phyloP scores from a whole-genome alignment of 1,140 invertebrate genomes.

The Cryptotermes secundus region DNA sequence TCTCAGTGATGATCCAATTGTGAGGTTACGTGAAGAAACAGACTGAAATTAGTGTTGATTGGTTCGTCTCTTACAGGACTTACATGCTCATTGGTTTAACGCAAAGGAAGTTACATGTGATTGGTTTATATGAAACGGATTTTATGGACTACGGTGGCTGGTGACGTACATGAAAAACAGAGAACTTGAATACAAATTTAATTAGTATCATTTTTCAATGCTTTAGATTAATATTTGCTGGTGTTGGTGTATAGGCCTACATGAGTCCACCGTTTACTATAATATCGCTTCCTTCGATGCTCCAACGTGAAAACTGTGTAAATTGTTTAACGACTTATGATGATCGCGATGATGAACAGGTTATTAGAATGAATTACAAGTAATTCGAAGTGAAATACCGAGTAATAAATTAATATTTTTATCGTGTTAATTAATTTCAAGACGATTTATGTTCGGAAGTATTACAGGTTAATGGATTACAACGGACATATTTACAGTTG shows the following conservation, averaged over 20 bases:
- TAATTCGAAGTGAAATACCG: not conserved
- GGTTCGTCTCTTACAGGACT: not conserved
- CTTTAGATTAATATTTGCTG: not conserved
- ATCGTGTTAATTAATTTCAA: not conserved
- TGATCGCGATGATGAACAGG: not conserved
- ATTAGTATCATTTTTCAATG: not conserved
- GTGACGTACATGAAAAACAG: not conserved
- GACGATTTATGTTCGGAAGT: not conserved
- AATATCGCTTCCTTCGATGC: not conserved
- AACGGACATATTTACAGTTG: not conserved
- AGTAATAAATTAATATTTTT: not conserved
- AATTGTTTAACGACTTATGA: not conserved
- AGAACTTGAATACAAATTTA: not conserved
- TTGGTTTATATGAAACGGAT: not conserved
- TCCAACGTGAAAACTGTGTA: not conserved
- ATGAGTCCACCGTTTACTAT: not conserved
- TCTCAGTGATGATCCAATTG: not conserved
- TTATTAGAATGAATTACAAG: slow-evolving; percentile 8
- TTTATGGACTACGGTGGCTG: not conserved
- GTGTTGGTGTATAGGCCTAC: not conserved
- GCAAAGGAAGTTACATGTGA: not conserved
- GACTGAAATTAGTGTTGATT: not conserved
- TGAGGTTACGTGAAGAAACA: not conserved
- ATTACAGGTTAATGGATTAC: not conserved
- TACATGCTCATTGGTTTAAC: not conserved